These are phyloP conservation scores for Euura saliciscinereae DNA, from an alignment of 1,140 invertebrate species.

Conservation along the genomic window DNA sequence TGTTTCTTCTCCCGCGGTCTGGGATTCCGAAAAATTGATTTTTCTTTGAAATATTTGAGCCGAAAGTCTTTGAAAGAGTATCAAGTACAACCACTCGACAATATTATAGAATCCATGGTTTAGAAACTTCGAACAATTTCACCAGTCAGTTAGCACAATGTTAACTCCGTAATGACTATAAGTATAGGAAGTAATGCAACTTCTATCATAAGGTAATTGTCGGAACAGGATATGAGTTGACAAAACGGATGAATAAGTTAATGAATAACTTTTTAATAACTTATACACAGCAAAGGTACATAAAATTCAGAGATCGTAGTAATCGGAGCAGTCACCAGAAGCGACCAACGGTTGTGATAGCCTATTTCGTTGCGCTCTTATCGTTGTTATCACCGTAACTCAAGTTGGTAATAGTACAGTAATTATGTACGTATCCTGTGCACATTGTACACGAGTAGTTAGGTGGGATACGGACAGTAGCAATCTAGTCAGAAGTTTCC, in stretches of 20 bases:
- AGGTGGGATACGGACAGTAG: not conserved
- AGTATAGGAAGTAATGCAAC: no score
- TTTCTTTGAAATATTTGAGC: no score
- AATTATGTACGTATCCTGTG: not conserved
- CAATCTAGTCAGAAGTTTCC: not conserved
- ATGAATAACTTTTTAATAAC: no score
- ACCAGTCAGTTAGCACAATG: no score
- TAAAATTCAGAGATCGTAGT: not conserved
- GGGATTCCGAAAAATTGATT: no score
- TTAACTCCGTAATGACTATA: no score
- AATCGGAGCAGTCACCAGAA: not conserved
- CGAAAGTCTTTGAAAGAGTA: no score
- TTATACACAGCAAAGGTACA: not conserved
- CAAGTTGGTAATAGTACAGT: no score
- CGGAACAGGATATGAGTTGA: not conserved
- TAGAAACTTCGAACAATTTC: no score
- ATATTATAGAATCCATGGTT: no score
- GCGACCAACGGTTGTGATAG: not conserved
- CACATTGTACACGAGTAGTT: not conserved
- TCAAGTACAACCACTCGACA: no score
- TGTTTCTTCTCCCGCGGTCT: no score
- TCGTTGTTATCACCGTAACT: not conserved
- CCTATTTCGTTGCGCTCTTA: not conserved
- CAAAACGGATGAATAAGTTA: not conserved
- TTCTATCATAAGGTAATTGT: not conserved